phyloP scores from a whole-genome alignment of 2,113 vertebrate genomes.

The Nicator chloris region DNA sequence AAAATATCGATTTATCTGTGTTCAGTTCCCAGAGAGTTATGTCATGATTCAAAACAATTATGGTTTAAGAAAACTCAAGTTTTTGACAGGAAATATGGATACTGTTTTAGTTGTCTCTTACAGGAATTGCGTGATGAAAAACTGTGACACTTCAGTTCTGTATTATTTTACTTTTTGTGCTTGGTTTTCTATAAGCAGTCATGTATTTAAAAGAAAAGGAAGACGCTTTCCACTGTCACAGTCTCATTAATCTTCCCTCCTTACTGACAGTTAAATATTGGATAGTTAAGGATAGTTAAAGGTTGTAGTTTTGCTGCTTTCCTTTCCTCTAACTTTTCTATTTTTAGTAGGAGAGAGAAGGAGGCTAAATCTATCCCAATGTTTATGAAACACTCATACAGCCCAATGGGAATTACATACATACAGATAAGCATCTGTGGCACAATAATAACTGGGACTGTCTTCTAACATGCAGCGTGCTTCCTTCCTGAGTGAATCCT shows the following conservation, averaged over 20 bases:
- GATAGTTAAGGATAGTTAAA: not conserved
- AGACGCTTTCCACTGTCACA: not conserved
- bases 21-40: not conserved
- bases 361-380: not conserved
- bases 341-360: not conserved
- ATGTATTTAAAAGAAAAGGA: not conserved
- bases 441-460: not conserved
- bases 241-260: not conserved
- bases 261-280: not conserved
- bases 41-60: not conserved
- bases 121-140: not conserved
- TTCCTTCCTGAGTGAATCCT: conserved; percentile 2
- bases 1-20: not conserved
- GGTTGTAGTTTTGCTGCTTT: not conserved
- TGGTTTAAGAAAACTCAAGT: not conserved
- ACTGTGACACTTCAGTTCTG: not conserved
- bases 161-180: not conserved
- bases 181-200: not conserved
- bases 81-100: not conserved
- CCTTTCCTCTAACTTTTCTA: not conserved
- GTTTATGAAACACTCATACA: not conserved
- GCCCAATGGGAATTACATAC: not conserved
- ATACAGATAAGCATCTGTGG: not conserved
- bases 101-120: not conserved
- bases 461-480: not conserved